Percentiles rank a stretch among this genome's conserved stretches.
Conservation (phyloP, 2,797 vertebrate species). For the Dallia pectoralis region DNA sequence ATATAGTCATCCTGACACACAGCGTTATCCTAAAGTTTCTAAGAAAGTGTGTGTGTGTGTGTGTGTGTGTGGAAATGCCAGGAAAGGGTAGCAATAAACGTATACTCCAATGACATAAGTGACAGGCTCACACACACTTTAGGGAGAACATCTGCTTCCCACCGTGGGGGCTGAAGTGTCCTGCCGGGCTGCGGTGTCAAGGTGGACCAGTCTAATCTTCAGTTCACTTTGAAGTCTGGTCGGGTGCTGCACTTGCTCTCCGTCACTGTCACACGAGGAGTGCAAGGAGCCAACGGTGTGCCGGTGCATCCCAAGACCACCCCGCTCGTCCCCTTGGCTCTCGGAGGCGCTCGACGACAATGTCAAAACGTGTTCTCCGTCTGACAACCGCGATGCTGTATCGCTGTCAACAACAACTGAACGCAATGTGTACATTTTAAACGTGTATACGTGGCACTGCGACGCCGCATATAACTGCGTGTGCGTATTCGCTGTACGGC, state of each 20-base stretch:
- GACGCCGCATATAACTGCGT: background rate
- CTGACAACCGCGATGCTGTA: background rate
- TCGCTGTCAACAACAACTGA: background rate
- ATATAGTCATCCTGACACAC: background rate
- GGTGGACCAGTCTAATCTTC: slow-evolving; percentile 35
- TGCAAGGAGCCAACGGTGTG: slow-evolving; percentile 15
- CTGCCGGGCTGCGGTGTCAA: slow-evolving; percentile 19
- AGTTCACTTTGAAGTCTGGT: slow-evolving; percentile 24
- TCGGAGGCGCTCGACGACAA: background rate
- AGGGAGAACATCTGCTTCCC: slow-evolving; percentile 1
- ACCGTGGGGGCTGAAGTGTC: background rate
- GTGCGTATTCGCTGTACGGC: background rate
- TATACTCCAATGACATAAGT: background rate
- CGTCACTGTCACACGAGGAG: slow-evolving; percentile 36
- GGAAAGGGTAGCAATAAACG: background rate
- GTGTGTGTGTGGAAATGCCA: background rate
- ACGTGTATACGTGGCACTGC: background rate
- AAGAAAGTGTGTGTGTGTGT: background rate
- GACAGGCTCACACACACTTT: background rate
- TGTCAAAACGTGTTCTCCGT: background rate
- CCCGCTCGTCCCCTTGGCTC: background rate
- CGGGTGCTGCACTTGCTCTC: slow-evolving; percentile 27
- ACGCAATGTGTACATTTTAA: background rate
- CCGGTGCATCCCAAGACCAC: slow-evolving; percentile 25
- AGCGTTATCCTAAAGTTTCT: background rate